Evolutionary conservation across 1,140 invertebrate species (phyloP).

Genomic region (Coptotermes formosanus): DNA sequence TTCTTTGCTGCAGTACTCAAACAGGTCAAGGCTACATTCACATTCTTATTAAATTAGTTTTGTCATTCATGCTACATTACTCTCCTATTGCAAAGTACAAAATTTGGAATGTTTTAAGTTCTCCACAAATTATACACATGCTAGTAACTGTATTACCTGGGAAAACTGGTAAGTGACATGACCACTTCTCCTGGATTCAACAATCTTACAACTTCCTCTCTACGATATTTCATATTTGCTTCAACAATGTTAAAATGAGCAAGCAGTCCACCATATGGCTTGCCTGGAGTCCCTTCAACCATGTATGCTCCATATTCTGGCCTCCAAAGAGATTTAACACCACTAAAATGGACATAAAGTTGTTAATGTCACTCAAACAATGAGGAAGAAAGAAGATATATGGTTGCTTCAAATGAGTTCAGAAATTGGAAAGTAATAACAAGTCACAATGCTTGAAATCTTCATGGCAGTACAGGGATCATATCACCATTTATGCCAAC

Average conservation of each 20-base stretch:
- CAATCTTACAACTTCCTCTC: conserved; percentile 80
- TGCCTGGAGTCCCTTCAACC: conserved; percentile 99
- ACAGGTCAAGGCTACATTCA: too few species aligned
- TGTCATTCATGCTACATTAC: too few species aligned
- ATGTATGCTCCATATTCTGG: conserved; percentile 99
- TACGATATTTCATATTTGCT: conserved; percentile 90
- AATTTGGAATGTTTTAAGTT: too few species aligned
- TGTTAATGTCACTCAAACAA: neutral
- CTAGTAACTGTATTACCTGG: conserved; percentile 62
- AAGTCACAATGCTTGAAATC: neutral
- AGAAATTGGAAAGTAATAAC: neutral
- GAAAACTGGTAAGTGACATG: conserved; percentile 89
- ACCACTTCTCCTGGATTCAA: conserved; percentile 80
- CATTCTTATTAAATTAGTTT: too few species aligned
- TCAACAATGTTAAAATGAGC: conserved; percentile 98
- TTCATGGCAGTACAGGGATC: too few species aligned
- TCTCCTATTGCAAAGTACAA: too few species aligned
- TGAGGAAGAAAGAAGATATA: too few species aligned
- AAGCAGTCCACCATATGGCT: conserved; percentile 88
- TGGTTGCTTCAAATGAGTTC: neutral
- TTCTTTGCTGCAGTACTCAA: too few species aligned
- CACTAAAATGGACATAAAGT: conserved; percentile 47
- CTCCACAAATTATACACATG: neutral
- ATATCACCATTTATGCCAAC: too few species aligned
- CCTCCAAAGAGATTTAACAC: conserved; percentile 88